Evolutionary conservation across 2,888 invertebrate genomes (phyloP), one percentile per base, ranked within the genome.

Genomic region (Philaethria dido): DNA sequence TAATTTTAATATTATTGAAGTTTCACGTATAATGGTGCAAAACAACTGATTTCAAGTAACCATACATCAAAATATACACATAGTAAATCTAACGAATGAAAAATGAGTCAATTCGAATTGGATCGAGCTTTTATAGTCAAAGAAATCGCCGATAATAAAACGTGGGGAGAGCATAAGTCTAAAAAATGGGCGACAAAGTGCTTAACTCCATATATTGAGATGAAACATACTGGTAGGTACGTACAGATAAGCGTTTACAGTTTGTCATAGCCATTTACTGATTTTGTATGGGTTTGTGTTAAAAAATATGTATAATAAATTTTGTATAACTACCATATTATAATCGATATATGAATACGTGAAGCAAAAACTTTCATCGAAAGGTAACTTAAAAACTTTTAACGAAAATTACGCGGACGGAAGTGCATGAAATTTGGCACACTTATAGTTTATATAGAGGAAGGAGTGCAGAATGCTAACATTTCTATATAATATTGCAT

Each of bases 151-250:
- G 39, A 48, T 55, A 64, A 59, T 64, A 64, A 64, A 64, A 48
- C 59, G 36, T 57, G 25, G 39, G 42, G 62, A 42, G 48, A 59
- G 45, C 48, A 64, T 54, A 54, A 60, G 39, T 59, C 48, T 69
- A 70, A 71, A 74, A 72, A 78, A 76, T 75, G 71, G 59, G 55
- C 44, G 64, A 64, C 68, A 57, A 65, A 62, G 45, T 44, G 25
- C n/a, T 54, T 22, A 22, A 25, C 18, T 42, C 33, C 11, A 8
- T 62, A 62, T 50, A 62, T 62, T 25, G 50, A 13, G 39, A 52
- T 36, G 33, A 60, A 47, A 47, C 33, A 47, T 33, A 18, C 8
- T 25, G 2, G 52, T 33, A 5, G 4, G 29, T 52, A 18, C 14
- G 29, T n/a, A 29, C 0, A 16, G 25, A 13, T 44, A 33, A 57